phyloP scores from a whole-genome alignment of 1,140 invertebrate genomes.

The Papilio glaucus region DNA sequence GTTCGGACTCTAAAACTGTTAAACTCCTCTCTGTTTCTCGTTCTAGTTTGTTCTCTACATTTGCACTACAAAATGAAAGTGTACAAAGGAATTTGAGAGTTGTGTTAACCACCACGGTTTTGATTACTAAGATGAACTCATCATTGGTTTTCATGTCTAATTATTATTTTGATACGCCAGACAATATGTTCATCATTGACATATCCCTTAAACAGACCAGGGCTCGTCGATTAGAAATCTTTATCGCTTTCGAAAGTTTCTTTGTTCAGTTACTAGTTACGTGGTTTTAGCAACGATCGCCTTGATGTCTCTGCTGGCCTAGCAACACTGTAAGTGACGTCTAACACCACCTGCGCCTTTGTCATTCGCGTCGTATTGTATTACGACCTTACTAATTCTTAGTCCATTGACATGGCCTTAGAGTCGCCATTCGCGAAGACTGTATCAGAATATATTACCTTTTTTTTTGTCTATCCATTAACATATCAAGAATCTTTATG shows the following conservation, averaged over 20 bases:
- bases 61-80: no score
- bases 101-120: no score
- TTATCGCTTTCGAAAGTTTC: neutral
- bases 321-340: slow-evolving; percentile 17
- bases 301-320: neutral
- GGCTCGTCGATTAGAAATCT: neutral
- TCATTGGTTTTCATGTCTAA: neutral
- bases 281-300: neutral
- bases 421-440: slow-evolving; percentile 43
- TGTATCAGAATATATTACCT: slow-evolving; percentile 45
- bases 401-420: slow-evolving; percentile 48
- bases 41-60: no score
- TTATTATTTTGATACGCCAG: neutral
- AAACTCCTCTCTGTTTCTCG: no score
- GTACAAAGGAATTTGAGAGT: no score
- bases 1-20: no score
- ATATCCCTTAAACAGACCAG: neutral
- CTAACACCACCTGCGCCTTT: slow-evolving; percentile 21
- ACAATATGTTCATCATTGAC: neutral
- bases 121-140: no score
- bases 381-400: slow-evolving; percentile 25
- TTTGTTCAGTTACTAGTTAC: neutral
- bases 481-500: slow-evolving; percentile 39
- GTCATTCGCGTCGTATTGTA: slow-evolving; percentile 16
- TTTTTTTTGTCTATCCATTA: slow-evolving; percentile 39